Percentiles rank a stretch among this genome's conserved stretches.
Conservation (phyloP, 2,888 invertebrate genomes). For the Octodonta nipae region DNA sequence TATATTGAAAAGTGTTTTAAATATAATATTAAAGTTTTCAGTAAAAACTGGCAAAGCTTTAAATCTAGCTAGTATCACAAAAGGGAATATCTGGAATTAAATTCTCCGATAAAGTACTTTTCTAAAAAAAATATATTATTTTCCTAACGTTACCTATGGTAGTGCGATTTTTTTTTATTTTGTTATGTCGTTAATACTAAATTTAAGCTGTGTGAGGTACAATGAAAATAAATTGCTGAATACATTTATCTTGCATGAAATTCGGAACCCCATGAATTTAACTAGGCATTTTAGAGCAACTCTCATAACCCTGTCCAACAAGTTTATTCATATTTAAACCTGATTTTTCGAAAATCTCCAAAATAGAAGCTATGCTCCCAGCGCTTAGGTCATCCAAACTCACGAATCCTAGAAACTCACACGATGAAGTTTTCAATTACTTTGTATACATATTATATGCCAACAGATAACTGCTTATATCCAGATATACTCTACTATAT, state of each 20-base stretch:
- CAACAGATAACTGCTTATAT: too few species aligned
- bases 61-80: constrained; percentile 1
- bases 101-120: background rate
- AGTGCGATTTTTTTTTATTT: background rate
- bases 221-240: background rate
- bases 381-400: too few species aligned
- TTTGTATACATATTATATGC: too few species aligned
- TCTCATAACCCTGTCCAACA: background rate
- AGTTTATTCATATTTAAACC: constrained; percentile 1
- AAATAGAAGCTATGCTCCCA: too few species aligned
- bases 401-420: too few species aligned
- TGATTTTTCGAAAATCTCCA: too few species aligned
- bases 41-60: background rate
- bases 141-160: constrained; percentile 1
- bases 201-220: constrained; percentile 1
- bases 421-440: too few species aligned
- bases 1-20: too few species aligned
- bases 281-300: background rate
- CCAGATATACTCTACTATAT: too few species aligned
- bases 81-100: constrained; percentile 1
- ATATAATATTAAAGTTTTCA: too few species aligned
- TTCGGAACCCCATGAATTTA: too few species aligned
- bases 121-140: too few species aligned
- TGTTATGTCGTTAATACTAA: constrained; percentile 1
- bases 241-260: constrained; percentile 1